Percentiles rank a stretch among this genome's conserved stretches.
Conservation (phyloP, 2,797 vertebrate species). For the Phylloscopus collybita region DNA sequence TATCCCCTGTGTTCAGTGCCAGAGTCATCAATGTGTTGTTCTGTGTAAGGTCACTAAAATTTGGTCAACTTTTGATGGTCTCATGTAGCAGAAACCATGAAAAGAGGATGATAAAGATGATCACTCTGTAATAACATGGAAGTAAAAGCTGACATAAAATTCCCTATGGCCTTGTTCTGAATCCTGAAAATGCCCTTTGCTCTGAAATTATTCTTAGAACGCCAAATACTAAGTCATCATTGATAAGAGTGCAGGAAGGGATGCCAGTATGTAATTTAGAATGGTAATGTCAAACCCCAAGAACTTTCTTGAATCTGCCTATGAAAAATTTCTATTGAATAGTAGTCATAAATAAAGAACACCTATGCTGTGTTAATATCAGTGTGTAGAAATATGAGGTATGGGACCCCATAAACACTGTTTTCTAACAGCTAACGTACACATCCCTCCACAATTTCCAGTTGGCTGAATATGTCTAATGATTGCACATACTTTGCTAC, state of each 20-base stretch:
- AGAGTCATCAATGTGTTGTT: background rate
- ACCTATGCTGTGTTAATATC: background rate
- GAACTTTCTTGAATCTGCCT: background rate
- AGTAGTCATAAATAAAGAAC: background rate
- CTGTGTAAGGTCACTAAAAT: background rate
- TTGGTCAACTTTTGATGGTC: background rate
- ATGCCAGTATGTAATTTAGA: background rate
- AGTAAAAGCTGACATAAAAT: background rate
- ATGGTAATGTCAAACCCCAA: background rate
- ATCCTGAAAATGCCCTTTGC: background rate
- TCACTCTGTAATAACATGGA: background rate
- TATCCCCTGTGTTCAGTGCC: background rate
- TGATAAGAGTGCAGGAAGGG: background rate
- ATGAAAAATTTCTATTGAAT: background rate
- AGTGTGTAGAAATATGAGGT: background rate
- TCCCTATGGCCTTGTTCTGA: background rate
- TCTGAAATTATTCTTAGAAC: background rate
- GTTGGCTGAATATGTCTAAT: background rate
- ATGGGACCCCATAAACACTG: background rate
- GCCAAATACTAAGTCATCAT: background rate
- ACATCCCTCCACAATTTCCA: background rate
- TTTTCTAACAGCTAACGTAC: background rate
- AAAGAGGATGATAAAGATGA: background rate
- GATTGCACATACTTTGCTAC: background rate
- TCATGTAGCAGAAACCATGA: background rate